Evolutionary conservation across 1,140 invertebrate species (phyloP).

Genomic region (Mycetomoellerius zeteki): DNA sequence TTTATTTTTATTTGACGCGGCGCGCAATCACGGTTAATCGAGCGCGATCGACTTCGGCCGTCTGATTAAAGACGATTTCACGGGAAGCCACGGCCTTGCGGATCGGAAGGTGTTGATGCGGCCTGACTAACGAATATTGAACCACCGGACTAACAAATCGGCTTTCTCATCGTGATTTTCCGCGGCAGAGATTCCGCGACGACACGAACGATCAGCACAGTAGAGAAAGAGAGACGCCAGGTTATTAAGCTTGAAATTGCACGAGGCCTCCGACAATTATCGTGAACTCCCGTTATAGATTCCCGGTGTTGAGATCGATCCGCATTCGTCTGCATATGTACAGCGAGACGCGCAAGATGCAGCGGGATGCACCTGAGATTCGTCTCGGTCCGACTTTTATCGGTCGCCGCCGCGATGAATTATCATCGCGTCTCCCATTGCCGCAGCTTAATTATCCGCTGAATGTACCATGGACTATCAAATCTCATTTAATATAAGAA

Average conservation of each 20-base stretch:
- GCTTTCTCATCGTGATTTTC: constrained; percentile 52
- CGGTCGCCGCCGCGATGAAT: constrained; percentile 57
- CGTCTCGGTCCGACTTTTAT: constrained; percentile 64
- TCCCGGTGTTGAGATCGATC: constrained; percentile 63
- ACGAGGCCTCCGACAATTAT: constrained; percentile 77
- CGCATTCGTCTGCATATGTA: constrained; percentile 51
- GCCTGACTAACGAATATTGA: constrained; percentile 60
- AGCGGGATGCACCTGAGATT: constrained; percentile 41
- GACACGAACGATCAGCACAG: constrained; percentile 25
- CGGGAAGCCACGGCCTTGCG: constrained; percentile 30
- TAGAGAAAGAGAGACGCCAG: constrained; percentile 8
- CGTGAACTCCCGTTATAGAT: constrained; percentile 74
- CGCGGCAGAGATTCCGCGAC: constrained; percentile 38
- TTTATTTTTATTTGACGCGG: constrained; percentile 38
- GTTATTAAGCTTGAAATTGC: constrained; percentile 77
- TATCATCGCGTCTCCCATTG: constrained; percentile 69
- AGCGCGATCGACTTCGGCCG: constrained; percentile 15
- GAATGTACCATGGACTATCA: constrained; percentile 49
- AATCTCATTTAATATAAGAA: constrained; percentile 48
- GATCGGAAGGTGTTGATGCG: constrained; percentile 51
- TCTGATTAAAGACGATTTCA: constrained; percentile 72
- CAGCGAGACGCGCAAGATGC: constrained; percentile 29
- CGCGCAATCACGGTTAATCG: constrained; percentile 41
- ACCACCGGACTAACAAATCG: neutral
- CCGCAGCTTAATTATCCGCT: constrained; percentile 71